Percentiles rank a stretch among this genome's conserved stretches.
phyloP scores from a whole-genome alignment of 1,140 invertebrate species.

The Drosophila yakuba region DNA sequence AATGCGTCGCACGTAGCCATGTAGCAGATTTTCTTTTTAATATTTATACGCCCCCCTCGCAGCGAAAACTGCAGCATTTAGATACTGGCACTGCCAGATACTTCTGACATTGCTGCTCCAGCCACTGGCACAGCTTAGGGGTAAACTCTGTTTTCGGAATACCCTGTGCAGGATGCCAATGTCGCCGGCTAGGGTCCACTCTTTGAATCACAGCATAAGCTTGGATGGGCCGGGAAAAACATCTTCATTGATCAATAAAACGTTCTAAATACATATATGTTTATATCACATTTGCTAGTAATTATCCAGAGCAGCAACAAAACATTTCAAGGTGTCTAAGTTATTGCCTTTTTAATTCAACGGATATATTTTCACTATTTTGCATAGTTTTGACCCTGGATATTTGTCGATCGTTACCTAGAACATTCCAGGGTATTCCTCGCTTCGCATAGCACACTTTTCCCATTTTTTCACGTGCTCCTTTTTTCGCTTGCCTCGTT shows the following conservation, averaged over 20 bases:
- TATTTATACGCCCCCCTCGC: conserved; percentile 44
- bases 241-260: too few relatives aligned
- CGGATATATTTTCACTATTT: too few relatives aligned
- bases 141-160: conserved; percentile 12
- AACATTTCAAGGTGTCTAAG: too few relatives aligned
- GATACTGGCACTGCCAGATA: conserved; percentile 37
- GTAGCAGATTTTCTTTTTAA: conserved; percentile 72
- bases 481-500: conserved; percentile 34
- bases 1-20: conserved; percentile 75
- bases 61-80: conserved; percentile 44
- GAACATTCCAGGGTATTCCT: conserved; percentile 21
- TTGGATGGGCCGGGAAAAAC: too few relatives aligned
- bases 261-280: too few relatives aligned
- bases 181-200: background rate
- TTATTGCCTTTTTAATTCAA: too few relatives aligned
- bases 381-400: too few relatives aligned
- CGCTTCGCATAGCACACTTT: background rate
- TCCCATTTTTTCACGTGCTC: conserved; percentile 15
- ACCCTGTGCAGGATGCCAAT: background rate
- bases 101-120: conserved; percentile 32
- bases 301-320: too few relatives aligned
- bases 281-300: too few relatives aligned
- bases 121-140: conserved; percentile 16
- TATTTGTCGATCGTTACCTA: too few relatives aligned
- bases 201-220: background rate